Conservation (phyloP, 2,888 invertebrate species). For the Carpatolechia fugitivella region DNA sequence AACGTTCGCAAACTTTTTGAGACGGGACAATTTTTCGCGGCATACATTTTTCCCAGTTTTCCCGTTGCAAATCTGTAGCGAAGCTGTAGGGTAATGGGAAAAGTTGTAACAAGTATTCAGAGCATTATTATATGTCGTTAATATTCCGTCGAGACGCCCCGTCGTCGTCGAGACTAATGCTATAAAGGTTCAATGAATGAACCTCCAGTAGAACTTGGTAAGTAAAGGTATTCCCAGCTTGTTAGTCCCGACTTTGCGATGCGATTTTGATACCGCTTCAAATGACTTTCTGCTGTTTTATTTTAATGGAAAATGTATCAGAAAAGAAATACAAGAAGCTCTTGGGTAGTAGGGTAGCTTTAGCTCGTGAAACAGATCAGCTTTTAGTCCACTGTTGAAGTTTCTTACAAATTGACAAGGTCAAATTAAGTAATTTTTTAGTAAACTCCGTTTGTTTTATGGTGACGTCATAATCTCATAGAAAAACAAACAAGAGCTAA, state of each 20-base stretch:
- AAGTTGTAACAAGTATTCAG: constrained; percentile 77
- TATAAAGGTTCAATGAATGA: constrained; percentile 66
- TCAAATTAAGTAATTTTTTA: no score
- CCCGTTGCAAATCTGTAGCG: constrained; percentile 57
- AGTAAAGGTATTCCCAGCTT: neutral
- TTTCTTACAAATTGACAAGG: no score
- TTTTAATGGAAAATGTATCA: no score
- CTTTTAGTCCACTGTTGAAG: no score
- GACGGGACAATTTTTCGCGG: constrained; percentile 31
- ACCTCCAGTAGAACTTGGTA: constrained; percentile 12
- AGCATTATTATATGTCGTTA: constrained; percentile 72
- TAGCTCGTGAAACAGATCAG: no score
- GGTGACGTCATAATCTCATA: no score
- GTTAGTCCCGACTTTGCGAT: constrained; percentile 16
- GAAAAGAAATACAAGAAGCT: no score
- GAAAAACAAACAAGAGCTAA: no score
- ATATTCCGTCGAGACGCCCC: constrained; percentile 65
- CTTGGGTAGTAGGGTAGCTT: no score
- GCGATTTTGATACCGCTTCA: neutral
- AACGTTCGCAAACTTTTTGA: no score
- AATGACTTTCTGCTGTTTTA: neutral
- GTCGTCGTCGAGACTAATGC: constrained; percentile 50
- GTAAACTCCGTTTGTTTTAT: no score
- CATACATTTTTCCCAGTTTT: constrained; percentile 64
- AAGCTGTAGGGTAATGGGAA: constrained; percentile 73